Evolutionary conservation across 1,140 invertebrate genomes (phyloP).

Genomic region (Lepidurus apus): DNA sequence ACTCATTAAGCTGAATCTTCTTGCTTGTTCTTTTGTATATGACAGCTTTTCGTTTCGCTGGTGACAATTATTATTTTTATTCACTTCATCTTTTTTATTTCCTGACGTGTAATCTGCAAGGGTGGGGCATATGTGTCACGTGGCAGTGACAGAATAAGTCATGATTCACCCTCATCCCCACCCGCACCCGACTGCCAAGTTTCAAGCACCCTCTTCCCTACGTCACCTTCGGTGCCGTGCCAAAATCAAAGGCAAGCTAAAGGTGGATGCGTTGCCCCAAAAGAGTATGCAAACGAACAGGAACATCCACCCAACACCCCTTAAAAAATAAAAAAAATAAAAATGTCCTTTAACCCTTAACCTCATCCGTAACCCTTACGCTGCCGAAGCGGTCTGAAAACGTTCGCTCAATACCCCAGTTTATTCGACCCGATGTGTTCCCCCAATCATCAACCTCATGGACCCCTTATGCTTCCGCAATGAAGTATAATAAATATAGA

Average conservation of each 20-base stretch:
- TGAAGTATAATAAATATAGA: too few species aligned
- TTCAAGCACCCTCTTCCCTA: not conserved
- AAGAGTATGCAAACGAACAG: not conserved
- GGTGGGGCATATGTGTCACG: not conserved
- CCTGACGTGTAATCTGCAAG: not conserved
- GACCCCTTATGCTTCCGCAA: too few species aligned
- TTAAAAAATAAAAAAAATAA: not conserved
- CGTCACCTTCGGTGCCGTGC: not conserved
- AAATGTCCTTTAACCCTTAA: not conserved
- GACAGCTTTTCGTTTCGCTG: not conserved
- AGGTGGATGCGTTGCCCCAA: not conserved
- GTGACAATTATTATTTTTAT: not conserved
- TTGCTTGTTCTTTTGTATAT: not conserved
- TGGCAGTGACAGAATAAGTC: conserved; percentile 15
- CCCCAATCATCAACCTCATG: too few species aligned
- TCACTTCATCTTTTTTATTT: not conserved
- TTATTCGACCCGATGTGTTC: not conserved
- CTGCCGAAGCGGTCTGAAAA: not conserved
- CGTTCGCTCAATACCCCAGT: not conserved
- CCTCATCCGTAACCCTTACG: not conserved
- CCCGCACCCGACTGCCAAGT: not conserved
- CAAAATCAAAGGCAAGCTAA: not conserved
- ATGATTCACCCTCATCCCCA: not conserved
- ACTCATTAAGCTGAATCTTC: too few species aligned
- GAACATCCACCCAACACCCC: not conserved